phyloP scores from a whole-genome alignment of 2,888 invertebrate species.

The Trimorus sp. region DNA sequence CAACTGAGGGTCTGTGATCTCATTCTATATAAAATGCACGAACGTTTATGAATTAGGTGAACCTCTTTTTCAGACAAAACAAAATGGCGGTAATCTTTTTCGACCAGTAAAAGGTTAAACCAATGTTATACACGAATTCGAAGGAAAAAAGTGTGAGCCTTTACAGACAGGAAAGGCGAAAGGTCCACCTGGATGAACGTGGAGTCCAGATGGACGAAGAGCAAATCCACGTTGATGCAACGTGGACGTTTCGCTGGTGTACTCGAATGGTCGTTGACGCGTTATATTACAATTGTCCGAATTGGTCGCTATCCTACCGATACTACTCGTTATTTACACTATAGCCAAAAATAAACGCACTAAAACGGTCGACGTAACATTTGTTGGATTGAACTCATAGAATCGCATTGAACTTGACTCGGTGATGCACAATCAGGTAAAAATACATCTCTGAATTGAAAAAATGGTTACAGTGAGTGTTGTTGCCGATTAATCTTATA shows the following conservation, averaged over 20 bases:
- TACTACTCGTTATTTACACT: conserved; percentile 37
- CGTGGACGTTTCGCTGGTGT: not conserved
- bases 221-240: conserved; percentile 1
- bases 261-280: not conserved
- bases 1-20: too few relatives aligned
- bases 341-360: conserved; percentile 26
- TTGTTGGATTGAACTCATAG: conserved; percentile 15
- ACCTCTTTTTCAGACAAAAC: too few relatives aligned
- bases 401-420: conserved; percentile 15
- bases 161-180: not conserved
- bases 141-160: too few relatives aligned
- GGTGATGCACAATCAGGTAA: conserved; percentile 17
- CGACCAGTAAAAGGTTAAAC: too few relatives aligned
- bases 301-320: conserved; percentile 1
- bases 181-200: not conserved
- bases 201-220: not conserved
- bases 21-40: too few relatives aligned
- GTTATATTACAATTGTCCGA: conserved; percentile 9
- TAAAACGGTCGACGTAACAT: conserved; percentile 13
- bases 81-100: too few relatives aligned
- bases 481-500: conserved; percentile 9
- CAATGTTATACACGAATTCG: too few relatives aligned
- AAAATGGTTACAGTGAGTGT: conserved; percentile 18
- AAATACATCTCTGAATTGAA: conserved; percentile 44
- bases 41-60: too few relatives aligned